Percentiles rank a stretch among this genome's conserved stretches.
Conservation (phyloP, 2,888 invertebrate species). For the Heliothis peltigera region DNA sequence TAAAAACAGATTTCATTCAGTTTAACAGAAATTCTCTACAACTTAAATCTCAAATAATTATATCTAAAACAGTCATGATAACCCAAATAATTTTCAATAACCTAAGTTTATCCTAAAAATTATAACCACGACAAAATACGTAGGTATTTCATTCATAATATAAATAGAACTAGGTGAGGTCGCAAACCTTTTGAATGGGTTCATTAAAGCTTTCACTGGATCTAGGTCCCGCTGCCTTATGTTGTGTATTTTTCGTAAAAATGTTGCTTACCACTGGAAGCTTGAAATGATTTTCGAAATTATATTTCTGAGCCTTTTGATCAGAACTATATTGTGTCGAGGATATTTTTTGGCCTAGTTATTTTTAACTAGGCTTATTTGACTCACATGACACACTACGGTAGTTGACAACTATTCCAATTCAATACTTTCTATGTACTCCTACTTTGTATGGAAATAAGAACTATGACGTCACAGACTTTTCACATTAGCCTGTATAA, state of each 20-base stretch:
- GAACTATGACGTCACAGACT: no score
- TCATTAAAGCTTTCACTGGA: conserved; percentile 74
- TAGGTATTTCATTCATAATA: conserved; percentile 59
- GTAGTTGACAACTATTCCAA: no score
- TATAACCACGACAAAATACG: conserved; percentile 36
- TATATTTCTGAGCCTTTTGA: conserved; percentile 16
- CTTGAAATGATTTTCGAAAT: conserved; percentile 24
- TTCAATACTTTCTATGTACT: no score
- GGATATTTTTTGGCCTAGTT: no score
- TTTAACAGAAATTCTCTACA: no score
- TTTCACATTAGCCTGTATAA: no score
- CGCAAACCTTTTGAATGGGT: conserved; percentile 74
- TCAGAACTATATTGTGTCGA: conserved; percentile 5
- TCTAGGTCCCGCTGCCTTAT: conserved; percentile 67
- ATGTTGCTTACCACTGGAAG: conserved; percentile 63
- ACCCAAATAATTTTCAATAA: not conserved
- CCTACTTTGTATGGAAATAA: no score
- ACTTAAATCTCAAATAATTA: no score
- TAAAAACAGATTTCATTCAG: no score
- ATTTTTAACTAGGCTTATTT: no score
- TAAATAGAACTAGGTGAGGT: conserved; percentile 64
- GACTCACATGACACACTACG: no score
- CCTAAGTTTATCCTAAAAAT: not conserved
- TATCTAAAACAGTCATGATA: not conserved
- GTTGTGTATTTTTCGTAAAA: conserved; percentile 66